Evolutionary conservation across 2,888 invertebrate species (phyloP), one percentile per base, ranked within the genome.

Genomic region (Phaedon cochleariae): DNA sequence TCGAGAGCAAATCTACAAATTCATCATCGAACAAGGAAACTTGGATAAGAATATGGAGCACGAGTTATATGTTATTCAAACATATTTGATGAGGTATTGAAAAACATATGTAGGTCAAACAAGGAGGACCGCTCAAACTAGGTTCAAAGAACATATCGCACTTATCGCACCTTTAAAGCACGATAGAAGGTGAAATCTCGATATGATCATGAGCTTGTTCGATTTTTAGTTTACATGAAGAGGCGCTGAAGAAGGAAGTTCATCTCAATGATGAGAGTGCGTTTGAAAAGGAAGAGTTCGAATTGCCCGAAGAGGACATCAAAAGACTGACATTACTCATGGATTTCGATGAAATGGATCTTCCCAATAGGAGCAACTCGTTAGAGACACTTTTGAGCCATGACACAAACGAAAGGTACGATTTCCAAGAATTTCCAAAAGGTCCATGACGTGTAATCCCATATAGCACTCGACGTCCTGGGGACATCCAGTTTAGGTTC

Each of bases 11-110:
- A 76, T 74, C 69, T 79, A 76, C 45, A 71, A 73, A 37, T 46
- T 71, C 49, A 72, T 79, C 9, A 79, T 79, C 9, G 55, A 62
- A 10, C 49, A 58, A n/a, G 71, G 71, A 37, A 10, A 57, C 17
- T 60, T 77, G 15, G 75, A 76, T 20, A 74, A 70, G 46, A 72
- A 72, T 22, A 80, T 80, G 71, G 80, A 80, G 20, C 81, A 79
- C 59, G 80, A 82, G 68, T 65, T 83, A 12, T 82, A 81, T 62
- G 76, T 82, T 48, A 76, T 80, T 64, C 82, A 83, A 65, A 80
- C 81, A 0, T 78, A 77, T 59, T 68, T 82, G 26, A 69, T 83
- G 34, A 81, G 81, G 81, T 81, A 79, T n/a, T n/a, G n/a, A n/a
- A n/a, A n/a, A n/a, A n/a, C n/a, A n/a, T n/a, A n/a, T n/a, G n/a